Evolutionary conservation across 1,140 invertebrate genomes (phyloP), one percentile per base, ranked within the genome.

Genomic region (Drosophila simulans): DNA sequence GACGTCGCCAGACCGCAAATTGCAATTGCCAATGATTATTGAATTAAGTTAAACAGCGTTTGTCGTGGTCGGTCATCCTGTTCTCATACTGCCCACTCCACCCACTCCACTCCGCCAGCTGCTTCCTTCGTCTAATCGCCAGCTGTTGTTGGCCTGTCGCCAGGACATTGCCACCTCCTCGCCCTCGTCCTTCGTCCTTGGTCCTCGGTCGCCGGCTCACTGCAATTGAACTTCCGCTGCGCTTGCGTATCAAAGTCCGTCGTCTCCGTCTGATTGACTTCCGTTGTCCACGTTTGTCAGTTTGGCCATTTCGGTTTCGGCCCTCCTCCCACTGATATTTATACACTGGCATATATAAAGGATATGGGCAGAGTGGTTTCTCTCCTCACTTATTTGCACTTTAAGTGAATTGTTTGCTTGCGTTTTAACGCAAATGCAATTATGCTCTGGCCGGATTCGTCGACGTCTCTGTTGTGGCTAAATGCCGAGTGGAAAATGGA

Each of bases 21-120:
- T 91, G 79, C 84, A 91, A 91, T 91, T 88, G 89, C 80, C 88
- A 89, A 88, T 90, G 88, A 91, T 91, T 91, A 91, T 91, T 91
- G 88, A 91, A 91, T 91, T 91, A 91, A 91, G 84, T 91, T 91
- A 84, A 91, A 89, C 80, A 89, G 85, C 78, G 82, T 91, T 91
- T 89, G 85, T 74, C 77, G 84, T 81, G 68, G 76, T 80, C 63
- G 54, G 56, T 49, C 63, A 48, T 56, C 70, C 46, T 39, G 48
- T 39, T 34, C 45, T 39, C 22, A 25, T 37, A n/a, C 39, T 22
- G 52, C 53, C 12, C 27, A 17, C 27, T 27, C 27, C 12, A 27
- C 27, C 35, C 12, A 12, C 35, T 13, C 35, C 35, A 13, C 3
- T 37, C 31, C 8, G 2, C 1, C 20, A 22, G 13, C 40, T 22